Conservation (phyloP, 2,888 invertebrate species). For the Temnothorax rugatulus region DNA sequence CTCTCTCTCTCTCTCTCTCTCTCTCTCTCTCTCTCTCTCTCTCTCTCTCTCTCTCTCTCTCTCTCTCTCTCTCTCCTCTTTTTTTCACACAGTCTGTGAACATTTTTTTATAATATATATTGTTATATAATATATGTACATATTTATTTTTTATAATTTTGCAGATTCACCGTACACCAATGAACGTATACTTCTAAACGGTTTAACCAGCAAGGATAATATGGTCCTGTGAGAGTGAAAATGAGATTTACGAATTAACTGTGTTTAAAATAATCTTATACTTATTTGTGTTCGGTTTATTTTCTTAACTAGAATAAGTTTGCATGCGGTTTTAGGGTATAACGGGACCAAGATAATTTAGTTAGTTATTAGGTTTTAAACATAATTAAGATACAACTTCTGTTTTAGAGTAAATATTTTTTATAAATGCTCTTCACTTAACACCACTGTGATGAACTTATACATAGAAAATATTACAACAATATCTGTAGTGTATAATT, state of each 20-base stretch:
- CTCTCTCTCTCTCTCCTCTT: background rate
- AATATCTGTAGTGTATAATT: slow-evolving; percentile 73
- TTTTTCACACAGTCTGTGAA: background rate
- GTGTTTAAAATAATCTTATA: background rate
- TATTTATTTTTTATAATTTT: slow-evolving; percentile 13
- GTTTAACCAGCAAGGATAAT: slow-evolving; percentile 77
- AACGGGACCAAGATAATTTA: background rate
- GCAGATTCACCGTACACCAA: slow-evolving; percentile 77
- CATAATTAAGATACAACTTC: background rate
- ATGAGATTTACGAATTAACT: background rate
- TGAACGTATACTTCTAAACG: slow-evolving; percentile 79
- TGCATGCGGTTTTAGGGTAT: background rate
- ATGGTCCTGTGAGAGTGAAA: slow-evolving; percentile 74
- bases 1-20: no score
- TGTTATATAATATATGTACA: background rate
- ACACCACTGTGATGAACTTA: slow-evolving; percentile 72
- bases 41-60: background rate
- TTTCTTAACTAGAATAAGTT: background rate
- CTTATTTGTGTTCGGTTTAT: background rate
- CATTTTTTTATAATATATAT: background rate
- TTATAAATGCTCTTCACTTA: slow-evolving; percentile 80
- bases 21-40: no score
- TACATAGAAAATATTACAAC: slow-evolving; percentile 77
- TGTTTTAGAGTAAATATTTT: slow-evolving; percentile 66
- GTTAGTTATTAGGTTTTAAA: background rate